phyloP scores from a whole-genome alignment of 2,797 vertebrate species.

The Sandelia bainsii region DNA sequence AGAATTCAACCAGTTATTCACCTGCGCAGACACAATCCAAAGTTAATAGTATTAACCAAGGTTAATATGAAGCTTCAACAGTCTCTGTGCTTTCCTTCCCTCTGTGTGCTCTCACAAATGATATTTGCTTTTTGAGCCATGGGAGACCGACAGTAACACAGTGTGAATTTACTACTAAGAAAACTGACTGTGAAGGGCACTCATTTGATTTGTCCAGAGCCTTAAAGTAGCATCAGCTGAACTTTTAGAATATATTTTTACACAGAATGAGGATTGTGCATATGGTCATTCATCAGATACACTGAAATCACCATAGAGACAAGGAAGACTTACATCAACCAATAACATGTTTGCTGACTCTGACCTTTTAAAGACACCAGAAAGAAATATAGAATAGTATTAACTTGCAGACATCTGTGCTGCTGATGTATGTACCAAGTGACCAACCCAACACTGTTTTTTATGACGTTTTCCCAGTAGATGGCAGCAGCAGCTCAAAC shows the following conservation, averaged over 20 bases:
- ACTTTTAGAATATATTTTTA: not conserved
- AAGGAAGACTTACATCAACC: too few species aligned
- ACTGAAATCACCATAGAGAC: not conserved
- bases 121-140: not conserved
- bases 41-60: not conserved
- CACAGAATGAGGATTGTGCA: not conserved
- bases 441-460: not conserved
- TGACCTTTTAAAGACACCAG: not conserved
- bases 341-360: not conserved
- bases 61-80: not conserved
- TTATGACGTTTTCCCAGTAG: constrained; percentile 45
- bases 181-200: too few species aligned
- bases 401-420: not conserved
- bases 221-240: not conserved
- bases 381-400: not conserved
- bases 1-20: not conserved
- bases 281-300: not conserved
- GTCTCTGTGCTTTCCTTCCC: not conserved
- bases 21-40: not conserved
- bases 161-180: not conserved
- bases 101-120: not conserved
- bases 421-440: not conserved
- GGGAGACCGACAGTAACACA: not conserved
- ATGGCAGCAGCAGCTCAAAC: constrained; percentile 59
- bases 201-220: not conserved